Conservation (phyloP, 1,140 invertebrate species). For the Drosophila kanapiae region DNA sequence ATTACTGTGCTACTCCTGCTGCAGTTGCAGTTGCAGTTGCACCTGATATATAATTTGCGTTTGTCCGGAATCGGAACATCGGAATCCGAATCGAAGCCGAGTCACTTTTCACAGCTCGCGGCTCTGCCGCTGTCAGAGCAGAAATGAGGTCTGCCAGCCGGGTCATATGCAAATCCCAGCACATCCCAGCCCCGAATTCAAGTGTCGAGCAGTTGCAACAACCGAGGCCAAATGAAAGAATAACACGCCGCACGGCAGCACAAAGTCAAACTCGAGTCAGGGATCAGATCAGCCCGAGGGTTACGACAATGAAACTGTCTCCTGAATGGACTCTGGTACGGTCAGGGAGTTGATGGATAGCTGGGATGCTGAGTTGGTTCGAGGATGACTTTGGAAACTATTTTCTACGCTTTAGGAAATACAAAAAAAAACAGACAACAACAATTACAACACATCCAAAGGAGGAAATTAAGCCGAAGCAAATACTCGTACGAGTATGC, state of each 20-base stretch:
- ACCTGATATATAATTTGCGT: slow-evolving; percentile 80
- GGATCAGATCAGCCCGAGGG: slow-evolving; percentile 40
- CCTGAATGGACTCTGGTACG: not conserved
- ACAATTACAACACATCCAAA: not conserved
- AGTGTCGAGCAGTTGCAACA: slow-evolving; percentile 54
- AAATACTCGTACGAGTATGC: not conserved
- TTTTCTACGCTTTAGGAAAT: slow-evolving; percentile 12
- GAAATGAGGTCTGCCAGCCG: slow-evolving; percentile 47
- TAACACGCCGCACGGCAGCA: slow-evolving; percentile 67
- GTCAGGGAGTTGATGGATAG: not conserved
- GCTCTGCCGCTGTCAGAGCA: slow-evolving; percentile 59
- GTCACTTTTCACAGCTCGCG: slow-evolving; percentile 81
- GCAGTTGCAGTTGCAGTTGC: slow-evolving; percentile 30
- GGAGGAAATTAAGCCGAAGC: not conserved
- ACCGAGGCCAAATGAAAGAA: slow-evolving; percentile 74
- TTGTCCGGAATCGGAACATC: slow-evolving; percentile 49
- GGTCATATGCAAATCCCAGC: slow-evolving; percentile 35
- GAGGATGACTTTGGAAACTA: slow-evolving; percentile 7
- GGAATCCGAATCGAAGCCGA: slow-evolving; percentile 30
- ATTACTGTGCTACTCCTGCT: slow-evolving; percentile 60
- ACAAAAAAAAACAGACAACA: slow-evolving; percentile 11
- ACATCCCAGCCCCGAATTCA: slow-evolving; percentile 21
- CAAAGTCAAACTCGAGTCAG: slow-evolving; percentile 40
- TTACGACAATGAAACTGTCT: slow-evolving; percentile 32
- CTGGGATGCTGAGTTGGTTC: not conserved